These are phyloP conservation scores for Atopsyche davidsoni DNA, from an alignment of 1,140 invertebrate genomes.

Conservation along the genomic window DNA sequence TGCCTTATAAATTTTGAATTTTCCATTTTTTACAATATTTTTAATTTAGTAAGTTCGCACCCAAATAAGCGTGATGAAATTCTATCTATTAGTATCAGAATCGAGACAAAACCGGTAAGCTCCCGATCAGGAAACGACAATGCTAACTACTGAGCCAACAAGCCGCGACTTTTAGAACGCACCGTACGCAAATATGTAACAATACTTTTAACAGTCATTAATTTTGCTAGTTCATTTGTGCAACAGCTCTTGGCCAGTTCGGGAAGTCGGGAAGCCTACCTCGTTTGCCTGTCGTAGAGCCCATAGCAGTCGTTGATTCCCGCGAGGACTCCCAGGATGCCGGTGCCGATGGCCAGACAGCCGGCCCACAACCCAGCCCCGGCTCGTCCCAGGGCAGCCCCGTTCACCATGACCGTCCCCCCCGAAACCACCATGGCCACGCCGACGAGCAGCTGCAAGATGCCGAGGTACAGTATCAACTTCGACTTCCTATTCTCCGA, in stretches of 20 bases:
- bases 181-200: not conserved
- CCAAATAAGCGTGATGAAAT: no score
- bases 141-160: no score
- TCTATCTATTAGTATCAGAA: no score
- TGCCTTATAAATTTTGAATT: no score
- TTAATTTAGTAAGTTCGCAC: no score
- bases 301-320: constrained; percentile 54
- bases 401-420: constrained; percentile 51
- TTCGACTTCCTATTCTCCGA: constrained; percentile 31
- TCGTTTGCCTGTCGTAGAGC: constrained; percentile 37
- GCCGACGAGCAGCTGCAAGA: constrained; percentile 51
- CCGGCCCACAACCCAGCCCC: constrained; percentile 58
- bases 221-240: not conserved
- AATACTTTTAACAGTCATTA: not conserved
- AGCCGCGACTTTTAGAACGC: no score
- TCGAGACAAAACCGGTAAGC: no score
- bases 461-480: constrained; percentile 47
- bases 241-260: not conserved
- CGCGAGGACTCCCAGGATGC: constrained; percentile 51
- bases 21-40: no score
- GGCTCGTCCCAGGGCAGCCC: constrained; percentile 50
- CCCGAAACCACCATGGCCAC: constrained; percentile 52
- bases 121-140: no score
- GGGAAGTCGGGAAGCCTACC: constrained; percentile 29
- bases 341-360: constrained; percentile 49